A percentile compares a stretch with the other conserved stretches of the same genome.
Conservation (phyloP, 2,797 vertebrate genomes). For the Argentina silus region DNA sequence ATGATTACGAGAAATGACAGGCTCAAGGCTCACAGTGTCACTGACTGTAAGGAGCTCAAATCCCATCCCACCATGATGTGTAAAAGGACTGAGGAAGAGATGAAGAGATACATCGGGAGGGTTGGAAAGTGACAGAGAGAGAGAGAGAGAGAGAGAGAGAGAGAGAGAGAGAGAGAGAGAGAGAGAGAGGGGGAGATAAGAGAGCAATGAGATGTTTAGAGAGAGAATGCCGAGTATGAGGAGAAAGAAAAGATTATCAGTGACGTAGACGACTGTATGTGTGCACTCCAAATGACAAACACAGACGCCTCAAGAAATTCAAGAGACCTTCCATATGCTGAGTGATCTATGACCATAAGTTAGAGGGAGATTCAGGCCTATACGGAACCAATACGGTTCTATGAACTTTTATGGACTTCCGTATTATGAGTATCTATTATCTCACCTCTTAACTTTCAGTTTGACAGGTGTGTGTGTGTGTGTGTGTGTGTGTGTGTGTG, state of each 20-base stretch:
- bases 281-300: too few relatives aligned
- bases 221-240: too few relatives aligned
- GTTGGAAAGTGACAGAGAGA: not conserved
- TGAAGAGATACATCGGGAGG: not conserved
- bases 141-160: not conserved
- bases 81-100: not conserved
- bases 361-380: too few relatives aligned
- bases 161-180: not conserved
- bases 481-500: not conserved
- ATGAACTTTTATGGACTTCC: not conserved
- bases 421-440: not conserved
- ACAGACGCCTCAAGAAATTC: too few relatives aligned
- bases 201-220: too few relatives aligned
- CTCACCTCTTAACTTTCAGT: not conserved
- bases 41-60: not conserved
- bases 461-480: not conserved
- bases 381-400: not conserved
- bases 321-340: too few relatives aligned
- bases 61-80: not conserved
- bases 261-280: too few relatives aligned
- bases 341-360: too few relatives aligned
- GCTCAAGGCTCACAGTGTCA: not conserved
- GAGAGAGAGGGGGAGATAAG: not conserved
- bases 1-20: not conserved
- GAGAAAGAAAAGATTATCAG: too few relatives aligned